Percentiles rank a stretch among this genome's conserved stretches.
phyloP scores from a whole-genome alignment of 2,797 vertebrate genomes.

The Necrosyrtes monachus region DNA sequence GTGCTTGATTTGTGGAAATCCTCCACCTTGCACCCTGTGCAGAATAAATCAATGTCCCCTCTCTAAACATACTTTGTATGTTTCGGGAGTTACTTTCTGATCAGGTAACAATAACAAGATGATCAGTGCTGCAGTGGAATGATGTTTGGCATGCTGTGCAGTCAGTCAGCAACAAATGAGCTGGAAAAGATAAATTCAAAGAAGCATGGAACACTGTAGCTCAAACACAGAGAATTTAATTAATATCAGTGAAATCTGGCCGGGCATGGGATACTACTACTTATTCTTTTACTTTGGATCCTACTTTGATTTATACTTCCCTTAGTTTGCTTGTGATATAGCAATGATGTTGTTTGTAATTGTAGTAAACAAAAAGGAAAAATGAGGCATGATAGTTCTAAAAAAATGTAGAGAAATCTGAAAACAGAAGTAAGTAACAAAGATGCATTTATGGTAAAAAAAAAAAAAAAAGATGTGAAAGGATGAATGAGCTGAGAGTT shows the following conservation, averaged over 20 bases:
- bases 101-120: not conserved
- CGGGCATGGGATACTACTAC: not conserved
- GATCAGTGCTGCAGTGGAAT: not conserved
- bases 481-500: not conserved
- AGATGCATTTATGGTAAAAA: not conserved
- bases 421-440: not conserved
- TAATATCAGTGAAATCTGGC: not conserved
- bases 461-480: not conserved
- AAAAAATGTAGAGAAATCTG: not conserved
- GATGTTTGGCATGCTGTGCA: not conserved
- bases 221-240: not conserved
- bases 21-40: too few species aligned
- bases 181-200: not conserved
- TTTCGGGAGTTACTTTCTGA: too few species aligned
- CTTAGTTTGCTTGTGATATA: not conserved
- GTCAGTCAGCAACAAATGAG: not conserved
- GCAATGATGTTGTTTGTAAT: not conserved
- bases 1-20: too few species aligned
- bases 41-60: too few species aligned
- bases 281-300: not conserved
- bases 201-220: not conserved
- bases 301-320: not conserved
- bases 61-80: too few species aligned
- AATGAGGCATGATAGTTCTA: not conserved
- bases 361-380: not conserved